Evolutionary conservation across 1,140 invertebrate genomes (phyloP).

Genomic region (Plectrocnemia conspersa): DNA sequence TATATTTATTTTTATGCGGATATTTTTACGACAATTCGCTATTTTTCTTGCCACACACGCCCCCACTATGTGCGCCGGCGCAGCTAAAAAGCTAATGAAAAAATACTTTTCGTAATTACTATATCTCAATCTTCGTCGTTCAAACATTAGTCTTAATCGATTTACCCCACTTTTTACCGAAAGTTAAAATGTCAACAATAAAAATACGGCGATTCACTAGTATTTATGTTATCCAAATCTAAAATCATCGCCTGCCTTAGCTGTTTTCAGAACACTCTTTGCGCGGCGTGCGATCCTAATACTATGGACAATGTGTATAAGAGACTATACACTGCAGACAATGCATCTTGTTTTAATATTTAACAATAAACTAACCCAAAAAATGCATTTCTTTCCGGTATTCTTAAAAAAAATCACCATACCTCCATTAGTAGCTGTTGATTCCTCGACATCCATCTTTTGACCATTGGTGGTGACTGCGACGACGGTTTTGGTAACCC

Average conservation of each 20-base stretch:
- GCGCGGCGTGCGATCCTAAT: no score
- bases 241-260: not conserved
- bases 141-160: no score
- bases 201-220: not conserved
- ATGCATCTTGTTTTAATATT: not conserved
- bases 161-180: no score
- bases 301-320: not conserved
- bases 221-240: not conserved
- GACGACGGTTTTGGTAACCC: constrained; percentile 36
- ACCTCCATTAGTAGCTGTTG: constrained; percentile 29
- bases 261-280: not conserved
- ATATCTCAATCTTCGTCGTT: no score
- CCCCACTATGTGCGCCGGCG: no score
- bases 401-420: not conserved
- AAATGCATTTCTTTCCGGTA: not conserved
- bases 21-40: no score
- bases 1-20: no score
- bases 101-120: no score
- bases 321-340: not conserved
- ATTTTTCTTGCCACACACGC: no score
- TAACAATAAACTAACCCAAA: not conserved
- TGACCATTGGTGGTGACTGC: constrained; percentile 19
- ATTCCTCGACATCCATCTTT: constrained; percentile 13
- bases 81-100: no score
- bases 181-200: no score